Conservation (phyloP, 2,113 vertebrate genomes). For the Xerus inauris region DNA sequence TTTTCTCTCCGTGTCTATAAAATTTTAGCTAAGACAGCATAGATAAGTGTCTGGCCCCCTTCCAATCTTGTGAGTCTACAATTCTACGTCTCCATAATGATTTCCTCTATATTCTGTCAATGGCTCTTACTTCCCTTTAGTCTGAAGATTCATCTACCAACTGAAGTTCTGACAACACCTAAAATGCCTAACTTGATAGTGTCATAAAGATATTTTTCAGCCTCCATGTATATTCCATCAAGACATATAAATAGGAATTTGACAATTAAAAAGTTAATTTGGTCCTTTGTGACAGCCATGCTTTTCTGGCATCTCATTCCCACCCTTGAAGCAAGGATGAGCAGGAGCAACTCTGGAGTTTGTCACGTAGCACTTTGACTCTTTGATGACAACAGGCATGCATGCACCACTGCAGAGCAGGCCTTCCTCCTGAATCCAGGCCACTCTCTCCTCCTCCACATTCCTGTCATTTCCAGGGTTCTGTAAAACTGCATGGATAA, state of each 20-base stretch:
- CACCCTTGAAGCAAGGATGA: background rate
- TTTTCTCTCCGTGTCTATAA: background rate
- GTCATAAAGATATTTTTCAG: background rate
- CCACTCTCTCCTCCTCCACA: background rate
- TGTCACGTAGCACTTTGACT: background rate
- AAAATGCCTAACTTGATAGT: background rate
- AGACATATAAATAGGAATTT: background rate
- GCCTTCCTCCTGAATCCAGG: background rate
- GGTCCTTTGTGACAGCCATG: background rate
- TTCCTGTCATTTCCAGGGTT: background rate
- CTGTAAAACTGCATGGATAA: background rate
- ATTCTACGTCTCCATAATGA: background rate
- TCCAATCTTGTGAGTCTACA: background rate
- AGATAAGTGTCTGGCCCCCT: conserved; percentile 2
- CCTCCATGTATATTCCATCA: background rate
- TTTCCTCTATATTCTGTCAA: background rate
- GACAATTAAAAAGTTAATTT: conserved; percentile 8
- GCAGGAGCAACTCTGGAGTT: background rate
- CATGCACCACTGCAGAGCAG: background rate
- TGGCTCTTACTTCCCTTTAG: conserved; percentile 14
- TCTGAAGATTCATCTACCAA: background rate
- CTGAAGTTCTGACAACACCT: background rate
- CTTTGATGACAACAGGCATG: background rate
- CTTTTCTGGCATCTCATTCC: background rate
- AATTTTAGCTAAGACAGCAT: background rate